Conservation (phyloP, 2,113 vertebrate species). For the Ammodytes marinus region DNA sequence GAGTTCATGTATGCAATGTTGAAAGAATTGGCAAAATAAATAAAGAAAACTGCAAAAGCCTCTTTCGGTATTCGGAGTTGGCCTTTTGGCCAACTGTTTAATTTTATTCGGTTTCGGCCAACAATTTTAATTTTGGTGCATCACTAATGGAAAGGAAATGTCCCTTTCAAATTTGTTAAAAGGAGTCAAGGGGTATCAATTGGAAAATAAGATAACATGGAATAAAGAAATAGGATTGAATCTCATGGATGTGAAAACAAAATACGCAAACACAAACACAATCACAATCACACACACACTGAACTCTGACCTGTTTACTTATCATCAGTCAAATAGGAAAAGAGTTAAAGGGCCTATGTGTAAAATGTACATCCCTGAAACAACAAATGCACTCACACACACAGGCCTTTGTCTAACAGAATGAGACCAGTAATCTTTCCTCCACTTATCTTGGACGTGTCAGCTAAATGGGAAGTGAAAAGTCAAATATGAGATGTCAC, state of each 20-base stretch:
- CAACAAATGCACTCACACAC: conserved; percentile 50
- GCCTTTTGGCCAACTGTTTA: no score
- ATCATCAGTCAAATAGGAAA: conserved; percentile 14
- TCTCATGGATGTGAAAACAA: background rate
- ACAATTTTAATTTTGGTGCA: no score
- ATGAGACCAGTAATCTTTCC: conserved; percentile 75
- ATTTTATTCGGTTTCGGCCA: no score
- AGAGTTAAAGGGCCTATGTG: conserved; percentile 28
- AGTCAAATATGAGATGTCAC: conserved; percentile 83
- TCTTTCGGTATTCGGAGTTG: no score
- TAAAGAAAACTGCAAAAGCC: no score
- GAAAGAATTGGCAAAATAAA: no score
- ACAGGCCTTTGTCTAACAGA: conserved; percentile 71
- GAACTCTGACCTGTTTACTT: conserved; percentile 25
- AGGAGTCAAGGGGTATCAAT: no score
- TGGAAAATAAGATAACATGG: background rate
- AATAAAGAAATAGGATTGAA: background rate
- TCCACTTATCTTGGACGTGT: conserved; percentile 74
- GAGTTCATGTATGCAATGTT: no score
- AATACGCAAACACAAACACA: conserved; percentile 5
- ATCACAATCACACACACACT: background rate
- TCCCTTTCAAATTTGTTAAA: background rate
- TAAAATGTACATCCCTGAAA: conserved; percentile 48
- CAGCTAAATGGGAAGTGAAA: conserved; percentile 81
- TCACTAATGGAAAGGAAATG: background rate